Evolutionary conservation across 2,113 vertebrate genomes (phyloP).

Genomic region (Trogon surrucura): DNA sequence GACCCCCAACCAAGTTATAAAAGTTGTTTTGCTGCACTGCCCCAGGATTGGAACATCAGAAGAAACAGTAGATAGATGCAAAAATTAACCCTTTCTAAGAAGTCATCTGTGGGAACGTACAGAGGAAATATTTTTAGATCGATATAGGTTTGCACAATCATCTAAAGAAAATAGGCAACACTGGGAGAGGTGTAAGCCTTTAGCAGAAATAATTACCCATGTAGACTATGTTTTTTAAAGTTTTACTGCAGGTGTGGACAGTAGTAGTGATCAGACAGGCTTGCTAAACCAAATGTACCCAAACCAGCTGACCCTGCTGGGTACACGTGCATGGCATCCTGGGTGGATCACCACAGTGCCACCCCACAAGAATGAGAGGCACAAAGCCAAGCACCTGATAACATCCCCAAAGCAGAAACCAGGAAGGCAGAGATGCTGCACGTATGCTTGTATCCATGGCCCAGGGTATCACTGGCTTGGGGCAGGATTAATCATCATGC

Average conservation of each 20-base stretch:
- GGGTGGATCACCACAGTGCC: fast-evolving
- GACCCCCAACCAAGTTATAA: not conserved
- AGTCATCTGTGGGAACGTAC: not conserved
- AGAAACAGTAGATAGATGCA: not conserved
- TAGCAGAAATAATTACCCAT: not conserved
- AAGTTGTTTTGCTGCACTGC: not conserved
- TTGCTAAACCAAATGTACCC: not conserved
- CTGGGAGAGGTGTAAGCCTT: not conserved
- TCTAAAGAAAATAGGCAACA: not conserved
- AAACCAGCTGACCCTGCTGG: not conserved
- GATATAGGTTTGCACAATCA: not conserved
- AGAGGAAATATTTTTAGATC: not conserved
- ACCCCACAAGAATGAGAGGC: not conserved
- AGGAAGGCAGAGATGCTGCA: not conserved
- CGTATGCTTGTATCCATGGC: not conserved
- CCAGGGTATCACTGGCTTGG: not conserved
- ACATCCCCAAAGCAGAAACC: not conserved
- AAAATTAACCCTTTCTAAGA: slow-evolving; percentile 18
- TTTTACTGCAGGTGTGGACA: not conserved
- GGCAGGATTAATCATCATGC: fast-evolving
- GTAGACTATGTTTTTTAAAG: not conserved
- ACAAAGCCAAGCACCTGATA: not conserved
- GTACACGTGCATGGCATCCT: fast-evolving
- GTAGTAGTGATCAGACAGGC: not conserved
- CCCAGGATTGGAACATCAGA: not conserved